Evolutionary conservation across 2,797 vertebrate genomes (phyloP).

Genomic region (Enteromius thamalakanensis): DNA sequence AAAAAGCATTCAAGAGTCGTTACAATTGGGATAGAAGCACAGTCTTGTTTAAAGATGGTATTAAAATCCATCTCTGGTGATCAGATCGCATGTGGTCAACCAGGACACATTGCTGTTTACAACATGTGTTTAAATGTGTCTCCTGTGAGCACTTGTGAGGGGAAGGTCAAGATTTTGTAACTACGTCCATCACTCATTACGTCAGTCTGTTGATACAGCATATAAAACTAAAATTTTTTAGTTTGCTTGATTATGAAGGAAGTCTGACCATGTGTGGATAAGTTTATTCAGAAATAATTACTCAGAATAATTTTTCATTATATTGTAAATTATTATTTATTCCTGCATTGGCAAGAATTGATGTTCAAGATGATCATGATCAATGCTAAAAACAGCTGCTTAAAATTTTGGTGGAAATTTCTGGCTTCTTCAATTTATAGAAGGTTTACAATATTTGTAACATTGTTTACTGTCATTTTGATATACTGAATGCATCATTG

Average conservation of each 20-base stretch:
- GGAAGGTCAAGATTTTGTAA: background rate
- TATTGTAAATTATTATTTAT: background rate
- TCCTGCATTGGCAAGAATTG: background rate
- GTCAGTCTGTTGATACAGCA: background rate
- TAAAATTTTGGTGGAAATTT: background rate
- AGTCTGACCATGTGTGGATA: background rate
- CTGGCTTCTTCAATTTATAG: background rate
- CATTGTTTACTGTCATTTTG: background rate
- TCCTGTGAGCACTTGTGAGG: conserved; percentile 3
- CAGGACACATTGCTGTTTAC: background rate
- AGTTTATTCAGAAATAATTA: background rate
- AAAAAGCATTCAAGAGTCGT: background rate
- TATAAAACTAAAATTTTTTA: background rate
- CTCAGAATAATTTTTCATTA: too few species aligned
- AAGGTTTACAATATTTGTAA: background rate
- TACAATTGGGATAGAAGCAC: conserved; percentile 13
- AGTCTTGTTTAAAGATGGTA: conserved; percentile 1
- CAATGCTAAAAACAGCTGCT: background rate
- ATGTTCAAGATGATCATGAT: background rate
- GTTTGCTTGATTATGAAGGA: background rate
- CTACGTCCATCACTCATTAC: background rate
- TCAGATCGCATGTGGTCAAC: background rate
- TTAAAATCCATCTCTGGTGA: conserved; percentile 12
- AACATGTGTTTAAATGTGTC: conserved; percentile 12
- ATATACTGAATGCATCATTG: background rate